These are phyloP conservation scores for Gymnocheta viridis DNA, from an alignment of 2,888 invertebrate genomes.

Conservation along the genomic window DNA sequence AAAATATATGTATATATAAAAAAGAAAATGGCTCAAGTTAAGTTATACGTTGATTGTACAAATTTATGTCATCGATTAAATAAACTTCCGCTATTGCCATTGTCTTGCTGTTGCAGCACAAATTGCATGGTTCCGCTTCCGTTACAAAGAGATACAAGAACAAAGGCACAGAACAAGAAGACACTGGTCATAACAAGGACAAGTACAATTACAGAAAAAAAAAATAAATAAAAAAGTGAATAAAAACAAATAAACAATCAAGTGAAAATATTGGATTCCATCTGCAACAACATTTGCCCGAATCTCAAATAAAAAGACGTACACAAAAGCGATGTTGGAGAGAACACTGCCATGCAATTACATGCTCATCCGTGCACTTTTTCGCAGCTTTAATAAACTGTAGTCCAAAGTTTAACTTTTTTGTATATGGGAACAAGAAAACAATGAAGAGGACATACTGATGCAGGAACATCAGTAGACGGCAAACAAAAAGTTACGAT, in stretches of 20 bases:
- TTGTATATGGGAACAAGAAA: neutral
- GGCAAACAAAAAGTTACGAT: neutral
- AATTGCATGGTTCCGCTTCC: conserved; percentile 68
- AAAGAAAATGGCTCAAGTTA: conserved; percentile 48
- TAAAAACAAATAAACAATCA: conserved; percentile 29
- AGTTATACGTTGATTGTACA: conserved; percentile 60
- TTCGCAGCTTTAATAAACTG: conserved; percentile 37
- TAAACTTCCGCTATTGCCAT: conserved; percentile 62
- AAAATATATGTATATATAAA: neutral
- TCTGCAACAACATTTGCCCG: conserved; percentile 7
- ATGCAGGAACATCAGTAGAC: conserved; percentile 9
- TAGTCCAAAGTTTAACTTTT: neutral
- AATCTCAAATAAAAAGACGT: conserved; percentile 23
- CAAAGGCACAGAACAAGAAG: conserved; percentile 32
- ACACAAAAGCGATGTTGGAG: too few species aligned
- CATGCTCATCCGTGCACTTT: too few species aligned
- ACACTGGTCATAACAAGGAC: conserved; percentile 53
- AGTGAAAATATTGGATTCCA: conserved; percentile 32
- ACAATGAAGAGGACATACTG: neutral
- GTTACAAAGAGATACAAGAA: conserved; percentile 29
- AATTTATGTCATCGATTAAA: conserved; percentile 67
- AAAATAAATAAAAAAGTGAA: neutral
- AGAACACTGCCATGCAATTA: conserved; percentile 15
- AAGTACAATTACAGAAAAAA: conserved; percentile 34
- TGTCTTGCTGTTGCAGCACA: conserved; percentile 63